Evolutionary conservation across 2,797 vertebrate genomes (phyloP).

Genomic region (Xenentodon cancila): DNA sequence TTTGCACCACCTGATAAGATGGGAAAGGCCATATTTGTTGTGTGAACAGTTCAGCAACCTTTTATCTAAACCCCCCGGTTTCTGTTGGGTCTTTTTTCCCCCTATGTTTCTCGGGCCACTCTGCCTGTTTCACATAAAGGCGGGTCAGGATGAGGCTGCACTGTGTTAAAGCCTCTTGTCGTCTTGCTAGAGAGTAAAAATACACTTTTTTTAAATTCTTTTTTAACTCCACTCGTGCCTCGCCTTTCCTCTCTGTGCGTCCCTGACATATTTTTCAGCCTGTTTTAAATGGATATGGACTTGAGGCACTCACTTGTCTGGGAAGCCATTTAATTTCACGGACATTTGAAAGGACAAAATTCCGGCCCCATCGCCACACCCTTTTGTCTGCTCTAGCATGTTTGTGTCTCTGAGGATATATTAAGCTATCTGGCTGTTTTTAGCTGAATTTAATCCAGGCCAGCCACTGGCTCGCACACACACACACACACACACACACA

Average conservation of each 20-base stretch:
- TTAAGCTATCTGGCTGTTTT: slow-evolving; percentile 60
- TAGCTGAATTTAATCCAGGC: slow-evolving; percentile 45
- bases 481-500: slow-evolving; percentile 8
- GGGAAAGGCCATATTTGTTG: slow-evolving; percentile 60
- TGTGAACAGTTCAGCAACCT: slow-evolving; percentile 44
- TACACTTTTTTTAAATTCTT: slow-evolving; percentile 18
- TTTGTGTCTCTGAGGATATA: slow-evolving; percentile 48
- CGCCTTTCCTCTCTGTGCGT: not conserved
- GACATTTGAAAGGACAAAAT: slow-evolving; percentile 63
- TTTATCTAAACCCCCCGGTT: slow-evolving; percentile 38
- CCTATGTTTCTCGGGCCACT: slow-evolving; percentile 3
- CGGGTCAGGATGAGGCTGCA: not conserved
- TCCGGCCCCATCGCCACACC: slow-evolving; percentile 37
- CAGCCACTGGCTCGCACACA: slow-evolving; percentile 34
- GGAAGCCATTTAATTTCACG: slow-evolving; percentile 64
- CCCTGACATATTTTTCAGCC: slow-evolving; percentile 26
- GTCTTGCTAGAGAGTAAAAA: slow-evolving; percentile 3
- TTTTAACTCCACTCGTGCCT: slow-evolving; percentile 19
- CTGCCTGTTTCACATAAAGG: slow-evolving; percentile 1
- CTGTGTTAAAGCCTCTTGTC: slow-evolving; percentile 17
- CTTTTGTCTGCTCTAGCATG: slow-evolving; percentile 53
- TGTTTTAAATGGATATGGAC: slow-evolving; percentile 35
- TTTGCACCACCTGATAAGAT: slow-evolving; percentile 57
- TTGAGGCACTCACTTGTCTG: slow-evolving; percentile 48
- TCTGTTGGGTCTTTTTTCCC: slow-evolving; percentile 36